Evolutionary conservation across 2,888 invertebrate species (phyloP).

Genomic region (Papilio gigon): DNA sequence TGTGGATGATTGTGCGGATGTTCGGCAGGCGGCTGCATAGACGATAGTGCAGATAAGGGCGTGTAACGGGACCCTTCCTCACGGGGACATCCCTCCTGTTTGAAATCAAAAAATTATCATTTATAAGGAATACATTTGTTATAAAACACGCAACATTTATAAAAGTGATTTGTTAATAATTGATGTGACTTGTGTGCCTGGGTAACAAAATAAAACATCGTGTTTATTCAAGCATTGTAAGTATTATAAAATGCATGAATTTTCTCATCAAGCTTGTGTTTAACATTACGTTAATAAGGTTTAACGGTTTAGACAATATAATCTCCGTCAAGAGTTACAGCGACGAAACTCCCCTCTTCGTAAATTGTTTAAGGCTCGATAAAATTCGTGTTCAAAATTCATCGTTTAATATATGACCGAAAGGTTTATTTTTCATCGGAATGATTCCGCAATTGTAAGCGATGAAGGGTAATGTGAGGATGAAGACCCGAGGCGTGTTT

Average conservation of each 20-base stretch:
- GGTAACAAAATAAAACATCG: not conserved
- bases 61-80: constrained; percentile 85
- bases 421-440: constrained; percentile 62
- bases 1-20: constrained; percentile 80
- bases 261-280: constrained; percentile 44
- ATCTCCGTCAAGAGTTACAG: constrained; percentile 65
- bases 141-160: not conserved
- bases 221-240: not conserved
- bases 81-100: constrained; percentile 73
- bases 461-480: constrained; percentile 69
- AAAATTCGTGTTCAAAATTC: constrained; percentile 21
- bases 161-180: not conserved
- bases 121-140: not conserved
- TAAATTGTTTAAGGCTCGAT: constrained; percentile 55
- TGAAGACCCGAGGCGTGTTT: constrained; percentile 73
- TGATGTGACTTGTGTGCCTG: not conserved
- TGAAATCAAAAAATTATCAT: not conserved
- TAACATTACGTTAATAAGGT: constrained; percentile 56
- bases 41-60: constrained; percentile 91
- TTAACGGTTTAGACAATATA: constrained; percentile 66
- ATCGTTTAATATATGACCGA: constrained; percentile 50
- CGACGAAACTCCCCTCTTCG: constrained; percentile 63
- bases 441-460: constrained; percentile 53
- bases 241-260: constrained; percentile 12
- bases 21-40: constrained; percentile 90